Conservation (phyloP, 2,888 invertebrate genomes). For the Hydriomena furcata region DNA sequence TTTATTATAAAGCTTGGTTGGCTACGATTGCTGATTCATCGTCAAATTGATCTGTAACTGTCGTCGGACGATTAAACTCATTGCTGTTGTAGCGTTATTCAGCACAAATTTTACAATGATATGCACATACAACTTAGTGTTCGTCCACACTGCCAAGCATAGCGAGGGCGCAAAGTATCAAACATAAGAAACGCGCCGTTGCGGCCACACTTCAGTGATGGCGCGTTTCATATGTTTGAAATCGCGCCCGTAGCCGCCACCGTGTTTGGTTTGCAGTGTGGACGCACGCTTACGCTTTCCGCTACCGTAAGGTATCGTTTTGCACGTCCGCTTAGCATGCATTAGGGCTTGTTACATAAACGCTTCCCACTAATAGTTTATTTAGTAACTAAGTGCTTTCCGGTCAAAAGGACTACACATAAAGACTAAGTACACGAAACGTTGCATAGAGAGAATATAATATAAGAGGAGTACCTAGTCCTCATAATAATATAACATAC, state of each 20-base stretch:
- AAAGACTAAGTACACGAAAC: no score
- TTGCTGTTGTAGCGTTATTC: constrained; percentile 8
- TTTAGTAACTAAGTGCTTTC: constrained; percentile 1
- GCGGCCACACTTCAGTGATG: no score
- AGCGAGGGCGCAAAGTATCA: no score
- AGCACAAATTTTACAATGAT: not conserved
- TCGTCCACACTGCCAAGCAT: no score
- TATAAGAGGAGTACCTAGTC: no score
- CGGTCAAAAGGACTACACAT: not conserved
- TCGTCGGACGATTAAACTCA: constrained; percentile 10
- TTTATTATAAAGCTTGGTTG: not conserved
- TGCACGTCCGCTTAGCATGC: not conserved
- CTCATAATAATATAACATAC: no score
- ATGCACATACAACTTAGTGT: not conserved
- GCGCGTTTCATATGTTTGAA: no score
- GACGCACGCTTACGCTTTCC: not conserved
- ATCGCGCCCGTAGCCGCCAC: no score
- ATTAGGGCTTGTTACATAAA: not conserved
- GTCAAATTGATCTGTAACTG: constrained; percentile 13
- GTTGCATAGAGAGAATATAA: no score
- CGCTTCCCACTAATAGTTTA: constrained; percentile 1
- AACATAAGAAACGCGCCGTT: no score
- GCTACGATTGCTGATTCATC: constrained; percentile 11
- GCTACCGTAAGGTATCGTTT: no score
- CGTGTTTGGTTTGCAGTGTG: no score